Evolutionary conservation across 2,797 vertebrate species (phyloP).

Genomic region (Triplophysa yarkandensis): DNA sequence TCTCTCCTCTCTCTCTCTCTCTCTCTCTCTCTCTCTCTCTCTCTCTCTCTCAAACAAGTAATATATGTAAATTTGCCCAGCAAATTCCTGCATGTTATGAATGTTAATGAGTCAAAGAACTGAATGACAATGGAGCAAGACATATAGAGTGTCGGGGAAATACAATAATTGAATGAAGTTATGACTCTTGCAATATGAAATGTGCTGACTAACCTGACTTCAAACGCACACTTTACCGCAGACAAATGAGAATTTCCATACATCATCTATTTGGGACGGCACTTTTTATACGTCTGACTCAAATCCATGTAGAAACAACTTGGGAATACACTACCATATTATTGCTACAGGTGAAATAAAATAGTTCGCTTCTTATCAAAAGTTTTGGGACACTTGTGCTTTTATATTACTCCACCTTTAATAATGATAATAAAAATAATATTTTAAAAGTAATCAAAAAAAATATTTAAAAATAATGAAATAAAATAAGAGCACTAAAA

Average conservation of each 20-base stretch:
- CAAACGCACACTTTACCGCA: slow-evolving; percentile 53
- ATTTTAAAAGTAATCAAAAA: too few species aligned
- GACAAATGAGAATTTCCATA: slow-evolving; percentile 14
- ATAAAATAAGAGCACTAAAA: too few species aligned
- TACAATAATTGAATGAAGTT: slow-evolving; percentile 47
- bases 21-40: slow-evolving; percentile 8
- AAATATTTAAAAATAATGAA: too few species aligned
- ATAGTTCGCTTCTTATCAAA: too few species aligned
- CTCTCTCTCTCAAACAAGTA: slow-evolving; percentile 62
- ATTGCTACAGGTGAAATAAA: neutral
- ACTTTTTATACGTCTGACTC: neutral
- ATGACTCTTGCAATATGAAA: slow-evolving; percentile 55
- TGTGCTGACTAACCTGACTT: slow-evolving; percentile 73
- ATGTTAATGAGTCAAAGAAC: slow-evolving; percentile 69
- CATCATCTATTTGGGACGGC: slow-evolving; percentile 5
- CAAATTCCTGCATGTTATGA: slow-evolving; percentile 73
- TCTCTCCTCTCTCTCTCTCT: too few species aligned
- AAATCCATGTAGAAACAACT: neutral
- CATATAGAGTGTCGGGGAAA: slow-evolving; percentile 35
- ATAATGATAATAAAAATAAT: too few species aligned
- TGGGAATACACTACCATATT: neutral
- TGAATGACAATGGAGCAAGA: slow-evolving; percentile 61
- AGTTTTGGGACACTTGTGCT: too few species aligned
- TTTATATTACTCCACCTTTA: too few species aligned
- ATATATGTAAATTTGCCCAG: slow-evolving; percentile 70